Evolutionary conservation across 2,888 invertebrate genomes (phyloP), one percentile per base, ranked within the genome.

Genomic region (Mycogona germanica): DNA sequence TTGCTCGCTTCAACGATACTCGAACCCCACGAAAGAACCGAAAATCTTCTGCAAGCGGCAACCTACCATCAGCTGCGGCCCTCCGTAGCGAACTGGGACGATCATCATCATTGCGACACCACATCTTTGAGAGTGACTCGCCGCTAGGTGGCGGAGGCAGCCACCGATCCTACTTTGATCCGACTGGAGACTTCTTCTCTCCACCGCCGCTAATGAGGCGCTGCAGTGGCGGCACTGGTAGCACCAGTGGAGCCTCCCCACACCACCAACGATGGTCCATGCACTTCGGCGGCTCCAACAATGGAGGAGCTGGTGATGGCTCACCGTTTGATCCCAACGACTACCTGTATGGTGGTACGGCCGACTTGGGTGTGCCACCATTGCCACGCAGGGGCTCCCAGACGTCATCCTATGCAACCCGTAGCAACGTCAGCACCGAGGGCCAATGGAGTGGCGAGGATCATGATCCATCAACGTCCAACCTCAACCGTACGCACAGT

Each of bases 1-100:
- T 88, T 66, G 80, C 84, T 14, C 76, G 89, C 61, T 91, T 91
- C 67, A 89, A 91, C 67, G 87, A 88, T 21, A 42, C 49, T 3
- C 45, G 55, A 21, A 46, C 32, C 17, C 44, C 57, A 9, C 23
- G 45, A 7, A 51, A 53, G 40, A 41, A 47, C 2, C 30, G 45
- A 23, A 42, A 38, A 38, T 6, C 37, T n/a, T 28, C 46, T 12
- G 29, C 26, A 14, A 2, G 25, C 28, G 12, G 19, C 7, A 6
- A 32, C 23, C 3, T 19, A 6, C 35, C 48, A 9, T 29, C 48
- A 2, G 17, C 49, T 17, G 47, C 47, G 14, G 35, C 49, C 26
- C 14, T 49, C 12, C 38, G 49, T 1, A 25, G 23, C 14, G 48
- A 48, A 37, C 26, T 48, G 21, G 26, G 37, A 9, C 35, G 48